Percentiles rank a stretch among this genome's conserved stretches.
Conservation (phyloP, 2,113 vertebrate genomes). For the Chamaetylas fuelleborni region DNA sequence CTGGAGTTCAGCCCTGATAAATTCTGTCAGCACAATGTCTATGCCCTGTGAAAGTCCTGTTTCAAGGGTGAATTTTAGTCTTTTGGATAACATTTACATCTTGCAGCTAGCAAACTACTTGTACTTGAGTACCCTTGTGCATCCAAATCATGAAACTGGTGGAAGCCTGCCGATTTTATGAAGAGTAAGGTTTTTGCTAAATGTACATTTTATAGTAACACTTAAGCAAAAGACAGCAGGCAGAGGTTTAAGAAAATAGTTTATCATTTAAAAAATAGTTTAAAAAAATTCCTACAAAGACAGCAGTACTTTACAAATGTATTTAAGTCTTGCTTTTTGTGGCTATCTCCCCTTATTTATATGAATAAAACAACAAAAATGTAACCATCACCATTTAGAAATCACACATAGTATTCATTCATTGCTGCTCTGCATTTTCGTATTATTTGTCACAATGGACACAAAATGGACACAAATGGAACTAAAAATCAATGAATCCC, state of each 20-base stretch:
- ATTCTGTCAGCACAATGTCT: background rate
- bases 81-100: background rate
- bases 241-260: background rate
- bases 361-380: background rate
- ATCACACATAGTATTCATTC: background rate
- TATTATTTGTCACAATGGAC: background rate
- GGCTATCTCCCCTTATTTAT: background rate
- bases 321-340: background rate
- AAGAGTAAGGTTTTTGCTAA: background rate
- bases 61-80: conserved; percentile 5
- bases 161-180: background rate
- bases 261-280: background rate
- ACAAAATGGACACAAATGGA: background rate
- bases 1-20: background rate
- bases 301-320: background rate
- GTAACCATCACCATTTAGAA: background rate
- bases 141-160: background rate
- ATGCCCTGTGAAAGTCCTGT: background rate
- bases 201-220: background rate
- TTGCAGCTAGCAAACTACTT: background rate
- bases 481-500: background rate
- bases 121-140: background rate
- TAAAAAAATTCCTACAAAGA: background rate
- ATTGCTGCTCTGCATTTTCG: background rate
- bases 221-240: background rate